Evolutionary conservation across 2,113 vertebrate species (phyloP).

Genomic region (Rhodinocichla rosea): DNA sequence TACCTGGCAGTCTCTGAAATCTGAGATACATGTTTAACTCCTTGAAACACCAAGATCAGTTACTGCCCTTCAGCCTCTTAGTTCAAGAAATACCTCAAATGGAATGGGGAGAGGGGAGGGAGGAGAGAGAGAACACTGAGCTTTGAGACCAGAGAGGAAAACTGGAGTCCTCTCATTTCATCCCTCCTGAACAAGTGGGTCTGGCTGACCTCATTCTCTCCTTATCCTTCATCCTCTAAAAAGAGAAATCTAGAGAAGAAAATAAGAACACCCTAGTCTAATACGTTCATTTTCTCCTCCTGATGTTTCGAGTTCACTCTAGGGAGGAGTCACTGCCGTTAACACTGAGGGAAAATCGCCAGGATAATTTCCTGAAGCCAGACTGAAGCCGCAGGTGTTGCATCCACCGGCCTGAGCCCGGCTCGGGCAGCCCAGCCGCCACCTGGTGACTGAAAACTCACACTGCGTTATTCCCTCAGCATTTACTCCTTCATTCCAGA

Average conservation of each 20-base stretch:
- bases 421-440: constrained; percentile 54
- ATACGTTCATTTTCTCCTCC: background rate
- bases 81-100: background rate
- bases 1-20: background rate
- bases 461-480: background rate
- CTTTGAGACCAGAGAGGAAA: background rate
- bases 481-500: background rate
- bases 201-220: background rate
- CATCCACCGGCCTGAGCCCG: background rate
- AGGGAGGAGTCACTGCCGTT: background rate
- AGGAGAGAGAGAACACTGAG: background rate
- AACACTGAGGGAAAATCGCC: background rate
- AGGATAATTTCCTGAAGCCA: background rate
- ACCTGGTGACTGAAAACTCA: constrained; percentile 45
- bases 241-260: background rate
- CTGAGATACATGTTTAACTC: background rate
- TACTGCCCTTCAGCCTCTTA: background rate
- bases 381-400: background rate
- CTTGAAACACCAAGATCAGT: background rate
- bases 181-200: background rate
- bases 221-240: background rate
- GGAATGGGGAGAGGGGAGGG: background rate
- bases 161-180: background rate
- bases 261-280: background rate
- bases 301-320: background rate